Conservation (phyloP, 1,140 invertebrate species). For the Heliconius melpomene region DNA sequence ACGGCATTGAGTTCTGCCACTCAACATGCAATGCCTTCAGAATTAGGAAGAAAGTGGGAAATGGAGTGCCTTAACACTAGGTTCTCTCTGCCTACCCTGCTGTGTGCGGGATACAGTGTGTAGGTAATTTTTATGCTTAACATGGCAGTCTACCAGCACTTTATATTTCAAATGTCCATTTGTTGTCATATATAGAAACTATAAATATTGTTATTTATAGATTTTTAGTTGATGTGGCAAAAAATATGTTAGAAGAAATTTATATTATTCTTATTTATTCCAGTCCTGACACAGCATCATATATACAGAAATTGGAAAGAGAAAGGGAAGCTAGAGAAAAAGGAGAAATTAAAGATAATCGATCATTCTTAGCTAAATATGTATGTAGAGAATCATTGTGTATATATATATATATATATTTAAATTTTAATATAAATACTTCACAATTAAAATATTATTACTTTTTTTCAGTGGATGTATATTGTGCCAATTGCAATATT, state of each 20-base stretch:
- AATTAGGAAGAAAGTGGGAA: too few relatives aligned
- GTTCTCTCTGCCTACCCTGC: too few relatives aligned
- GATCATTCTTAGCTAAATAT: constrained; percentile 98
- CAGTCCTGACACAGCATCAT: constrained; percentile 95
- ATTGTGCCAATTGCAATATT: constrained; percentile 94
- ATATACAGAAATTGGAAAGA: constrained; percentile 94
- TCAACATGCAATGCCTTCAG: too few relatives aligned
- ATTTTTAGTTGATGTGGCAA: background rate
- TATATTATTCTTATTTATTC: background rate
- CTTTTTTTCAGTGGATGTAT: constrained; percentile 95
- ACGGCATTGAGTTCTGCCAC: too few relatives aligned
- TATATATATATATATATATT: background rate
- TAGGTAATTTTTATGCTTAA: too few relatives aligned
- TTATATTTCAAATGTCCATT: too few relatives aligned
- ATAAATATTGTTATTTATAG: too few relatives aligned
- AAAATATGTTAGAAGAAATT: background rate
- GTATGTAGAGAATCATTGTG: constrained; percentile 85
- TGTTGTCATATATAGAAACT: too few relatives aligned
- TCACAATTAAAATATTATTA: constrained; percentile 25
- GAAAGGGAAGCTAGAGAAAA: constrained; percentile 94
- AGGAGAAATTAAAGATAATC: constrained; percentile 94
- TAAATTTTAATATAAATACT: background rate
- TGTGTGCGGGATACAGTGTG: too few relatives aligned
- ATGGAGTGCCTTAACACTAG: too few relatives aligned
- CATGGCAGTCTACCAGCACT: too few relatives aligned